Conservation (phyloP, 2,113 vertebrate genomes). For the Boulengeromyrus knoepffleri region DNA sequence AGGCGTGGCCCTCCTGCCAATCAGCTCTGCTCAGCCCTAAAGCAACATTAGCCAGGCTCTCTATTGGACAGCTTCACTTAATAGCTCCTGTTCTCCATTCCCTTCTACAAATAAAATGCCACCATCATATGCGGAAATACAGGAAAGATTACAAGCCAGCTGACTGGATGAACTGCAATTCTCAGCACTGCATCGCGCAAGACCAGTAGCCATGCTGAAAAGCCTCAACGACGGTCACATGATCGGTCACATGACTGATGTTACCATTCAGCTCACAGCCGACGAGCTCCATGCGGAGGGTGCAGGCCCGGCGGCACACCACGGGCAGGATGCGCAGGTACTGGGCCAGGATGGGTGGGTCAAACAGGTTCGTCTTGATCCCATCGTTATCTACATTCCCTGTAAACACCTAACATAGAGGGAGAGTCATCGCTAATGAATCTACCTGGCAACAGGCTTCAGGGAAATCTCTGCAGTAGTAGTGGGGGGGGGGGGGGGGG, state of each 20-base stretch:
- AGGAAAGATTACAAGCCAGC: not conserved
- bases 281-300: slow-evolving; percentile 86
- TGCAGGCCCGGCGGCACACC: slow-evolving; percentile 74
- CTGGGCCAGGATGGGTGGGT: slow-evolving; percentile 70
- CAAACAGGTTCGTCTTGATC: slow-evolving; percentile 74
- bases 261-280: slow-evolving; percentile 93
- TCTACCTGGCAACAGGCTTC: not conserved
- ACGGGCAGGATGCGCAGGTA: slow-evolving; percentile 76
- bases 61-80: not conserved
- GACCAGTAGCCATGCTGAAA: not conserved
- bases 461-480: not conserved
- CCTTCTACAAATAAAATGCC: too few species aligned
- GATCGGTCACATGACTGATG: slow-evolving; percentile 7
- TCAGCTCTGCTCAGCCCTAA: not conserved
- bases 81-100: too few species aligned
- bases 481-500: not conserved
- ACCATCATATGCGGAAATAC: not conserved
- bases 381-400: slow-evolving; percentile 75
- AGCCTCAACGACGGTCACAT: not conserved
- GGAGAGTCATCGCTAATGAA: not conserved
- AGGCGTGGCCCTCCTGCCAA: not conserved
- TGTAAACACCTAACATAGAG: slow-evolving; percentile 64
- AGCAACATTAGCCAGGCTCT: not conserved
- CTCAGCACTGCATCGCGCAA: not conserved
- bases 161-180: not conserved